A percentile compares a stretch with the other conserved stretches of the same genome.
Evolutionary conservation across 2,797 vertebrate genomes (phyloP).

Genomic region (Dendrocincla tyrannina): DNA sequence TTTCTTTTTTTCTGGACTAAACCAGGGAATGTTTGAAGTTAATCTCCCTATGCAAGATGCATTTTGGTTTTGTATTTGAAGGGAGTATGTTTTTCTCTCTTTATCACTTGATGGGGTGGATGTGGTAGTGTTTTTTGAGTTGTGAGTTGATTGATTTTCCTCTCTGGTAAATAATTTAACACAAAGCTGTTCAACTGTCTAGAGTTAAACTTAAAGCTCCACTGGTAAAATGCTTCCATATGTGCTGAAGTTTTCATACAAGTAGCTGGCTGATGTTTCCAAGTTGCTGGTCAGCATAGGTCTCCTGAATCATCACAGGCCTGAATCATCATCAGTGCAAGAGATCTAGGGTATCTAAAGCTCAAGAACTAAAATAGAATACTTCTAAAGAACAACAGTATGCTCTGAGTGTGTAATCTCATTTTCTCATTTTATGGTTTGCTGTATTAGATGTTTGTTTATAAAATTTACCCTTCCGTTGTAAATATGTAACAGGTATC

Average conservation of each 20-base stretch:
- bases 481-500: background rate
- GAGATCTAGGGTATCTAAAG: background rate
- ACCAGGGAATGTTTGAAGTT: background rate
- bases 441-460: background rate
- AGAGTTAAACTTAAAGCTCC: background rate
- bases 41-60: background rate
- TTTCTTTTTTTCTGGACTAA: background rate
- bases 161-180: background rate
- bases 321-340: background rate
- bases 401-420: background rate
- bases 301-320: background rate
- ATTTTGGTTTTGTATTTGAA: background rate
- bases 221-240: background rate
- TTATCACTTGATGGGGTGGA: background rate
- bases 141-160: background rate
- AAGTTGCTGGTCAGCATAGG: background rate
- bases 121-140: background rate
- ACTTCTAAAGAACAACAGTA: background rate
- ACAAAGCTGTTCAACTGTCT: background rate
- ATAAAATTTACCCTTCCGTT: background rate
- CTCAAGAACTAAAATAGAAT: background rate
- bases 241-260: background rate
- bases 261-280: background rate
- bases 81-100: background rate
- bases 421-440: background rate